Conservation (phyloP, 1,140 invertebrate genomes). For the Aradophagus sp. region DNA sequence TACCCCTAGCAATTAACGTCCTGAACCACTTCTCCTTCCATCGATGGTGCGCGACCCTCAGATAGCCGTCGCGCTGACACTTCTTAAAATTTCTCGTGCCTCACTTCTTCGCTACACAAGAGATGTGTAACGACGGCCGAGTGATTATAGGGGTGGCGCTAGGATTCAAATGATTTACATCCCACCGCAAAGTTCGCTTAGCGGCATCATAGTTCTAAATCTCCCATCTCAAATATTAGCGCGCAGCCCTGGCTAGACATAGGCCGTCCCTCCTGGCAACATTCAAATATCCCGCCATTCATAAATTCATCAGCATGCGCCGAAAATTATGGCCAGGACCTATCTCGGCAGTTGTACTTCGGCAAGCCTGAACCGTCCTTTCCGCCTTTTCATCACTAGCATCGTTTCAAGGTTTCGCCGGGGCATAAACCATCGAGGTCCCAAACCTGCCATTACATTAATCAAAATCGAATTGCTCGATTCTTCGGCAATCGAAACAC, state of each 20-base stretch:
- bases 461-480: conserved; percentile 14
- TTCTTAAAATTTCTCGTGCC: conserved; percentile 29
- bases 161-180: conserved; percentile 69
- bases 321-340: conserved; percentile 60
- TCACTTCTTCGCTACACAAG: conserved; percentile 16
- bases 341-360: conserved; percentile 27
- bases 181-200: conserved; percentile 26
- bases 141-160: conserved; percentile 70
- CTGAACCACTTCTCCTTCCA: neutral
- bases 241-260: conserved; percentile 55
- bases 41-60: conserved; percentile 8
- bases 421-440: conserved; percentile 14
- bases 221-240: conserved; percentile 61
- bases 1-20: conserved; percentile 27
- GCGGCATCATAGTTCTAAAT: conserved; percentile 64
- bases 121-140: conserved; percentile 56
- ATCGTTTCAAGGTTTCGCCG: conserved; percentile 31
- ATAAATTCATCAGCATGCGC: conserved; percentile 68
- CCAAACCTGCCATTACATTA: conserved; percentile 45
- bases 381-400: conserved; percentile 3
- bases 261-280: conserved; percentile 66
- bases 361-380: neutral
- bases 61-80: conserved; percentile 36
- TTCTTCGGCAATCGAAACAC: conserved; percentile 29
- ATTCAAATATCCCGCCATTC: conserved; percentile 68